Base-by-base conservation (phyloP, 2,888 invertebrate species). In the Amphipyra tragopoginis region DNA sequence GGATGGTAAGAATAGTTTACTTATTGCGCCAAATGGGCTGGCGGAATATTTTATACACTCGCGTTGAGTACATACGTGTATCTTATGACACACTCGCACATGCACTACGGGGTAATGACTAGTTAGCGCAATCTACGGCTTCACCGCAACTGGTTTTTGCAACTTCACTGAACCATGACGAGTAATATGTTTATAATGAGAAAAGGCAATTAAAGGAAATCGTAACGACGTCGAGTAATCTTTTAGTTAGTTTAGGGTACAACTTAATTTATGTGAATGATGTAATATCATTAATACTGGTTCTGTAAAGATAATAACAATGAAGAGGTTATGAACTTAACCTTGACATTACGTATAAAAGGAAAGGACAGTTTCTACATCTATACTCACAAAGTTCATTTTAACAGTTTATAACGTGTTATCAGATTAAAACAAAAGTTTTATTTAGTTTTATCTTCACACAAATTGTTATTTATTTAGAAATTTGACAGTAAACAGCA, bases 261-360 rank as follows among this genome's bases (percentile, higher is more conserved):
- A 9, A 9, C 9, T 10, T 39, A 39, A 14, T 13, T 39, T 39
- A 7, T 13, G 13, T 13, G 29, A 29, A 29, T 29, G 29, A 29
- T 29, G 29, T 29, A 29, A 29, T 29, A 29, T 29, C 1, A 29
- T 29, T 29, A 29, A 29, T 29, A 7, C 29, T 7, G 29, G 5
- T 29, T 21, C 21, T 21, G 21, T 21, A 21, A 21, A 21, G 21
- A 21, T 21, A 21, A 21, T 36, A 47, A 14, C 44, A 63, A 49
- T 40, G 39, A 10, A 51, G 48, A 71, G 75, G 75, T 75, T 74
- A 74, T 13, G 14, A 45, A 52, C 44, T 6, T 74, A 67, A 71
- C 75, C 75, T 74, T 75, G 64, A 75, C 44, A 44, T 49, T 57
- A 50, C 6, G 10, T 1, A 8, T 7, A 29, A 29, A 29, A n/a